Evolutionary conservation across 2,113 vertebrate genomes (phyloP).

Genomic region (Pyxicephalus adspersus): DNA sequence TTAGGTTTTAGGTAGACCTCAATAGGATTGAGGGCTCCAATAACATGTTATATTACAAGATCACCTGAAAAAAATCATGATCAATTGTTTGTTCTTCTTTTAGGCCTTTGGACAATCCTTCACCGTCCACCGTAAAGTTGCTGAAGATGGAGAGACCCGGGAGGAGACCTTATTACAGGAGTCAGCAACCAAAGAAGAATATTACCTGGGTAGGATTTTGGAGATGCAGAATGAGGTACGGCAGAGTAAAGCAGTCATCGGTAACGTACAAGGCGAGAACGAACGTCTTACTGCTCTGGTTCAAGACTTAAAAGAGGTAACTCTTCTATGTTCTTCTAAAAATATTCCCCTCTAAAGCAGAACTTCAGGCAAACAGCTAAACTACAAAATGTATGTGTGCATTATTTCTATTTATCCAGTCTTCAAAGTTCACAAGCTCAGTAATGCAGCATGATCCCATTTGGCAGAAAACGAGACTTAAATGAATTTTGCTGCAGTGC

Average conservation of each 20-base stretch:
- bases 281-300: constrained; percentile 82
- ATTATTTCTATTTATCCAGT: no score
- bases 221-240: constrained; percentile 91
- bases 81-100: background rate
- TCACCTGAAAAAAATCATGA: no score
- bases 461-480: no score
- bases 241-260: constrained; percentile 80
- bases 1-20: no score
- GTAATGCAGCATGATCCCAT: background rate
- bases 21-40: no score
- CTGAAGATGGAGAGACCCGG: constrained; percentile 92
- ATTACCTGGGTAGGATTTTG: constrained; percentile 87
- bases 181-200: constrained; percentile 93
- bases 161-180: constrained; percentile 95
- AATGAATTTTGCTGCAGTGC: no score
- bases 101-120: constrained; percentile 98
- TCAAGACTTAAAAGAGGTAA: constrained; percentile 91
- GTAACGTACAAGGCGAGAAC: constrained; percentile 86
- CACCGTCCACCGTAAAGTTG: constrained; percentile 94
- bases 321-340: background rate
- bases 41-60: no score
- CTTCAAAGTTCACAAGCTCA: background rate
- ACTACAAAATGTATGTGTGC: no score
- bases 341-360: no score
- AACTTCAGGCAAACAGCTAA: no score